Conservation (phyloP, 2,888 invertebrate species). For the Leucophenga montana region DNA sequence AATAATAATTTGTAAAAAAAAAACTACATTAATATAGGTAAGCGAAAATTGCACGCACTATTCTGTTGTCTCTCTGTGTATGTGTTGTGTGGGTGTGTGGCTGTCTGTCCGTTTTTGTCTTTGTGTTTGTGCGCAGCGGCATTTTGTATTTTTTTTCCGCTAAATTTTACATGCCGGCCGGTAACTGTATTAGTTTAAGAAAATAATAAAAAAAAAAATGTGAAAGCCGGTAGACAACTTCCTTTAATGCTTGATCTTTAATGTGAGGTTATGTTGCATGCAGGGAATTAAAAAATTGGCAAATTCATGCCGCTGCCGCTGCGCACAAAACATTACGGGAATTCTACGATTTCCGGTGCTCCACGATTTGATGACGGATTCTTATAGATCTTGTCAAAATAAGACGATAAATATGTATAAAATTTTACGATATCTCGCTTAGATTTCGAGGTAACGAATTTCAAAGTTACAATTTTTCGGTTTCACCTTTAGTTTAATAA, state of each 20-base stretch:
- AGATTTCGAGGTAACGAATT: too few relatives aligned
- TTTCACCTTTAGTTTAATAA: too few relatives aligned
- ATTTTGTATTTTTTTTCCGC: not conserved
- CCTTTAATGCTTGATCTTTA: not conserved
- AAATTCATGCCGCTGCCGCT: not conserved
- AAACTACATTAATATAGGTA: not conserved
- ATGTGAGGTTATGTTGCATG: conserved; percentile 16
- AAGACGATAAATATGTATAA: too few relatives aligned
- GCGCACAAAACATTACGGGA: not conserved
- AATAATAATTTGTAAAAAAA: not conserved
- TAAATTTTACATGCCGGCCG: not conserved
- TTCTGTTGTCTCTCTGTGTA: conserved; percentile 7
- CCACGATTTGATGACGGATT: too few relatives aligned
- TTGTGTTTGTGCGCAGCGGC: not conserved
- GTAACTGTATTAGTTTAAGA: not conserved
- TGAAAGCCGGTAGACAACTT: too few relatives aligned
- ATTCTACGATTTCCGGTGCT: too few relatives aligned
- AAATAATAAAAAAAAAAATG: too few relatives aligned
- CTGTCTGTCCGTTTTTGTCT: not conserved
- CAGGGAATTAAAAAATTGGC: not conserved
- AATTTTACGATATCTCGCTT: too few relatives aligned
- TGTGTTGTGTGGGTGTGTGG: not conserved
- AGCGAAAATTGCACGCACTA: conserved; percentile 19
- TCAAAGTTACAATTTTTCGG: too few relatives aligned
- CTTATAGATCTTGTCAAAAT: too few relatives aligned